A percentile compares a stretch with the other conserved stretches of the same genome.
These are phyloP conservation scores for Pollimyrus isidori DNA, from an alignment of 2,113 vertebrate species.

Conservation along the genomic window DNA sequence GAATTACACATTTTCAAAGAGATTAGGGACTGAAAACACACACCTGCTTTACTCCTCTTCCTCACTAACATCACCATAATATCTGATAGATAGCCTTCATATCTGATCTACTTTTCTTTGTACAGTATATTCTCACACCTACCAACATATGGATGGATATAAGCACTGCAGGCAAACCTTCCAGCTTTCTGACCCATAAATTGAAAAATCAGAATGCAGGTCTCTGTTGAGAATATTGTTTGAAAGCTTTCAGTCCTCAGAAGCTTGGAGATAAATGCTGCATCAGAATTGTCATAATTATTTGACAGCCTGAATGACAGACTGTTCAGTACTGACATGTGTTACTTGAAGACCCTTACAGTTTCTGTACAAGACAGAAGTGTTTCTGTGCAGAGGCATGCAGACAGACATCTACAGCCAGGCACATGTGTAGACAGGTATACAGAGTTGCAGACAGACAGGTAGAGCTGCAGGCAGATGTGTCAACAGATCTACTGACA, in stretches of 20 bases:
- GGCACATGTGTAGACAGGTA: neutral
- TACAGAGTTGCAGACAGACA: neutral
- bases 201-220: neutral
- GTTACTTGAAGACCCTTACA: neutral
- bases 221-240: neutral
- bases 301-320: neutral
- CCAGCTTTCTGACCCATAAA: neutral
- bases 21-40: neutral
- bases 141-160: neutral
- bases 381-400: neutral
- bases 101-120: neutral
- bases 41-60: neutral
- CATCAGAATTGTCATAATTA: neutral
- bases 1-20: neutral
- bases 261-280: neutral
- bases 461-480: too few relatives aligned
- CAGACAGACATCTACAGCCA: neutral
- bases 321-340: neutral
- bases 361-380: neutral
- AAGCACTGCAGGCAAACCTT: neutral
- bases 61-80: neutral
- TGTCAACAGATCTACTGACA: too few relatives aligned
- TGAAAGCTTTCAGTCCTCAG: neutral
- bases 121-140: neutral
- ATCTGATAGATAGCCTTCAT: neutral